phyloP scores from a whole-genome alignment of 1,140 invertebrate species.

The Neotoxoptera formosana region DNA sequence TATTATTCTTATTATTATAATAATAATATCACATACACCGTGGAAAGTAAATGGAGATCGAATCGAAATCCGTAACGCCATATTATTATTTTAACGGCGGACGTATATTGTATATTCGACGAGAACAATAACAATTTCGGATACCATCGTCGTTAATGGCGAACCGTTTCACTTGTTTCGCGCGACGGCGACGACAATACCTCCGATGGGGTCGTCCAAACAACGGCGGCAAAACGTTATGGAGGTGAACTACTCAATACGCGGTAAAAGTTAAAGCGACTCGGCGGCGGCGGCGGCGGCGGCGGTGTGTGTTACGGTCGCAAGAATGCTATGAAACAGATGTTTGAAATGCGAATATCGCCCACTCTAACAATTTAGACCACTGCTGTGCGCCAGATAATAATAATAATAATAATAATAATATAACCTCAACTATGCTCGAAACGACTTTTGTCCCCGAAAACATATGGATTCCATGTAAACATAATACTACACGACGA shows the following conservation, averaged over 20 bases:
- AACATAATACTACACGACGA: neutral
- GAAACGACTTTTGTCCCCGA: constrained; percentile 31
- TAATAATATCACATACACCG: neutral
- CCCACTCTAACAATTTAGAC: neutral
- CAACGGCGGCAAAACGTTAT: neutral
- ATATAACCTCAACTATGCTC: constrained; percentile 7
- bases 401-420: neutral
- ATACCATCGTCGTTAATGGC: constrained; percentile 6
- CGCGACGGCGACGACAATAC: neutral
- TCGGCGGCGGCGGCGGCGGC: neutral
- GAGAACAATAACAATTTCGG: constrained; percentile 43
- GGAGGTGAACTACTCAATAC: neutral
- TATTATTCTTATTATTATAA: too few relatives aligned
- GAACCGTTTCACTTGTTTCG: constrained; percentile 7
- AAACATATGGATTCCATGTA: constrained; percentile 25
- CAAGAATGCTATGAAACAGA: constrained; percentile 46
- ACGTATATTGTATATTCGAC: constrained; percentile 32
- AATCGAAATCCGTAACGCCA: neutral
- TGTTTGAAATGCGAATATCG: constrained; percentile 30
- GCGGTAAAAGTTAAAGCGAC: neutral
- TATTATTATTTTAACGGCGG: neutral
- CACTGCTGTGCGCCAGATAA: neutral
- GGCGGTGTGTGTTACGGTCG: neutral
- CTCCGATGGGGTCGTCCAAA: neutral
- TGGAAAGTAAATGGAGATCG: neutral